Evolutionary conservation across 2,113 vertebrate species (phyloP).

Genomic region (Megatriorchis doriae): DNA sequence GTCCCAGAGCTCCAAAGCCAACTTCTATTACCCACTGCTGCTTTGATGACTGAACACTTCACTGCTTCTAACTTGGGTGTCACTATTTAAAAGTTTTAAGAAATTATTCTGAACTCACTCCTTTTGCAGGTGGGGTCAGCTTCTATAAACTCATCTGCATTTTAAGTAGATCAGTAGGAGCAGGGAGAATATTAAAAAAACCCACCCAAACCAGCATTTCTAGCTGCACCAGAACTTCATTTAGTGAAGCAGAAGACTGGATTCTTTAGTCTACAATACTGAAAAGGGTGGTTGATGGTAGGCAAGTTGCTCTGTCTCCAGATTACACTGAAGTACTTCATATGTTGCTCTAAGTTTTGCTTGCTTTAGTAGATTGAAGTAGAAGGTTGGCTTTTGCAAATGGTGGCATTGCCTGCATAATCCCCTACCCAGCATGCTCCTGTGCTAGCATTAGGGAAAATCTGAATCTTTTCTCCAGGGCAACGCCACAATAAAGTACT

Average conservation of each 20-base stretch:
- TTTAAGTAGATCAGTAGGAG: background rate
- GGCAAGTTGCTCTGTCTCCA: background rate
- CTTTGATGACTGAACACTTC: background rate
- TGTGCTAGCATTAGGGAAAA: background rate
- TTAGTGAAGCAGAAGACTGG: background rate
- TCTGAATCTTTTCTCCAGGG: background rate
- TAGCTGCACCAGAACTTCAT: background rate
- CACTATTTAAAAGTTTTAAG: background rate
- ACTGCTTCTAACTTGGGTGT: background rate
- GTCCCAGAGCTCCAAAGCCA: background rate
- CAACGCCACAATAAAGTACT: background rate
- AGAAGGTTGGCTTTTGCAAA: background rate
- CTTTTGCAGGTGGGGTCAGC: background rate
- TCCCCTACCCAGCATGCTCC: background rate
- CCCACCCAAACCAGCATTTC: background rate
- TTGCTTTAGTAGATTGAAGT: background rate
- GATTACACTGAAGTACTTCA: background rate
- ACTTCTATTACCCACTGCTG: background rate
- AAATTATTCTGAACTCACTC: background rate
- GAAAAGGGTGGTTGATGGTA: background rate
- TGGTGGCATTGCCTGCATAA: background rate
- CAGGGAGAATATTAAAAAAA: background rate
- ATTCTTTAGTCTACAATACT: background rate
- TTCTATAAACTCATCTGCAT: background rate
- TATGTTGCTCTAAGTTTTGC: background rate